Evolutionary conservation across 2,888 invertebrate genomes (phyloP).

Genomic region (Limnephilus auricula): DNA sequence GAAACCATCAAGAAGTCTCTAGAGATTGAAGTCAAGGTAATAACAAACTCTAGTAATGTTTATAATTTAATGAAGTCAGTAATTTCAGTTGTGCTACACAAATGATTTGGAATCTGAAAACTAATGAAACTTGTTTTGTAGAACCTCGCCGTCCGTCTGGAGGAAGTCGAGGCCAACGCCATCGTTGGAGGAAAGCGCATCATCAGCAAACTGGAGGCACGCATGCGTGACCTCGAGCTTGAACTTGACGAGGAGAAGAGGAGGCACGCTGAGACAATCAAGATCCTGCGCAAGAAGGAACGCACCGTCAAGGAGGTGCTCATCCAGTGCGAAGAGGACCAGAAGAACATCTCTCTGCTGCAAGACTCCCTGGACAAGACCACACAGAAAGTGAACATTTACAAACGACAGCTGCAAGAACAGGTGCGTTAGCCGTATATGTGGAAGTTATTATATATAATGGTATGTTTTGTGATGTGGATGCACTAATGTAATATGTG

Average conservation of each 20-base stretch:
- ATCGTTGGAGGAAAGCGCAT: conserved; percentile 97
- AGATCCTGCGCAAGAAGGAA: conserved; percentile 98
- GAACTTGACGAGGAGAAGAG: conserved; percentile 98
- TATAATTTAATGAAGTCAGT: not conserved
- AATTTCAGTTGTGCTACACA: not conserved
- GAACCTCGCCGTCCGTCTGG: conserved; percentile 93
- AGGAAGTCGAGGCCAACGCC: conserved; percentile 98
- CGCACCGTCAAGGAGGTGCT: conserved; percentile 96
- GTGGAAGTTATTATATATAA: not conserved
- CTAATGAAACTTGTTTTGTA: conserved; percentile 68
- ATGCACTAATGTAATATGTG: not conserved
- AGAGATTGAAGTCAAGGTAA: conserved; percentile 95
- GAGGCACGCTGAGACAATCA: conserved; percentile 97
- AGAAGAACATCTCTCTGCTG: conserved; percentile 94
- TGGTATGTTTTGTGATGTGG: not conserved
- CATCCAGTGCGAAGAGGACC: conserved; percentile 97
- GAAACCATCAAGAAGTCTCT: conserved; percentile 98
- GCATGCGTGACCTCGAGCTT: conserved; percentile 95
- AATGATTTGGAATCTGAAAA: not conserved
- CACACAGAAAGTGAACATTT: conserved; percentile 91
- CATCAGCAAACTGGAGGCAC: conserved; percentile 97
- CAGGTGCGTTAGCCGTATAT: conserved; percentile 78
- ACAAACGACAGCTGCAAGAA: conserved; percentile 97
- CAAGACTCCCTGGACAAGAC: conserved; percentile 94
- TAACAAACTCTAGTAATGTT: not conserved